Percentiles rank a stretch among this genome's conserved stretches.
Conservation (phyloP, 2,113 vertebrate genomes). For the Motacilla alba region DNA sequence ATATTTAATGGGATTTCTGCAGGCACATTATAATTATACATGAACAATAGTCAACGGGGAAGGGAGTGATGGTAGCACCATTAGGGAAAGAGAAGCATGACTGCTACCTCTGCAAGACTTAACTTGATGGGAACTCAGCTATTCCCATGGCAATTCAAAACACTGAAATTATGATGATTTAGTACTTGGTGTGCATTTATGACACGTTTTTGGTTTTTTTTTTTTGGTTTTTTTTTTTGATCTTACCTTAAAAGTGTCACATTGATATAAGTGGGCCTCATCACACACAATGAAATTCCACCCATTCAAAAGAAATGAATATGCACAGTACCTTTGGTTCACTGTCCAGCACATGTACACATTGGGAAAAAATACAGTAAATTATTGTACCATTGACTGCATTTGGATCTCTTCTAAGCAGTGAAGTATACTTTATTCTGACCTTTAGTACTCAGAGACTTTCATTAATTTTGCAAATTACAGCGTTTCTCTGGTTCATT, state of each 20-base stretch:
- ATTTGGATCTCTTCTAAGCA: not conserved
- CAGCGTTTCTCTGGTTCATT: not conserved
- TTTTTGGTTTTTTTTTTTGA: not conserved
- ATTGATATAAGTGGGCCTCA: not conserved
- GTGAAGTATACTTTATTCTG: not conserved
- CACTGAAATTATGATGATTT: slow-evolving; percentile 24
- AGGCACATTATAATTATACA: slow-evolving; percentile 12
- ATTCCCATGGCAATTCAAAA: slow-evolving; percentile 22
- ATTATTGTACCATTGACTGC: not conserved
- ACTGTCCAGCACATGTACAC: not conserved
- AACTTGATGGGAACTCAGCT: slow-evolving; percentile 31
- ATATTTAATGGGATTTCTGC: slow-evolving; percentile 28
- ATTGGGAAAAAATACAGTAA: not conserved
- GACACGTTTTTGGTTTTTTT: not conserved
- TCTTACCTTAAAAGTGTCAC: not conserved
- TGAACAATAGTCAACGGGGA: slow-evolving; percentile 28
- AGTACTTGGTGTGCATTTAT: not conserved
- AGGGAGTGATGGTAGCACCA: slow-evolving; percentile 30
- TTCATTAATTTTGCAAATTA: slow-evolving; percentile 30
- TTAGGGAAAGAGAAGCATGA: slow-evolving; percentile 32
- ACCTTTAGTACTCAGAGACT: not conserved
- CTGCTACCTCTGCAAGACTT: slow-evolving; percentile 44
- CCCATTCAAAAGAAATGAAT: not conserved
- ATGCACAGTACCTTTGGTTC: not conserved
- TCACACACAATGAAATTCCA: not conserved